phyloP scores from a whole-genome alignment of 2,888 invertebrate genomes.

The Epicampocera succincta region DNA sequence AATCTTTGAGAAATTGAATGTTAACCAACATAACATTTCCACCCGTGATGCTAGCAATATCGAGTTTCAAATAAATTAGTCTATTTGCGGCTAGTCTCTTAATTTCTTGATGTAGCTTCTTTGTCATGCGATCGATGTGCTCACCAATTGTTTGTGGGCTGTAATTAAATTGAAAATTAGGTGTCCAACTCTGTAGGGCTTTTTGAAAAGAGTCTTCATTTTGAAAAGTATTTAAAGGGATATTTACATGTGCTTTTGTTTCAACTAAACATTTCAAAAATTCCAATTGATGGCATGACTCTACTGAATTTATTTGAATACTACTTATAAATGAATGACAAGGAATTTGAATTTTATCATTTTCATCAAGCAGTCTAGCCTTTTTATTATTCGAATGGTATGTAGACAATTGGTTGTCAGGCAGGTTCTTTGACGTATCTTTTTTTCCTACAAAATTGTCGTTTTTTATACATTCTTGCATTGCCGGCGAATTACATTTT shows the following conservation, averaged over 20 bases:
- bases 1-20: constrained; percentile 55
- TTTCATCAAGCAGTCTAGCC: background rate
- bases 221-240: constrained; percentile 20
- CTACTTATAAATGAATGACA: constrained; percentile 32
- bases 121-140: constrained; percentile 25
- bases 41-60: constrained; percentile 8
- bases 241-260: constrained; percentile 38
- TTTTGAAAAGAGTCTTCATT: constrained; percentile 30
- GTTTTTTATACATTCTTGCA: background rate
- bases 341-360: constrained; percentile 2
- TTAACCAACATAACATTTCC: constrained; percentile 46
- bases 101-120: constrained; percentile 25
- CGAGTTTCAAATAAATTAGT: constrained; percentile 50
- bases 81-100: constrained; percentile 12
- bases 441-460: background rate
- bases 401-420: background rate
- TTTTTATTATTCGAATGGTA: background rate
- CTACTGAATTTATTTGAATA: constrained; percentile 28
- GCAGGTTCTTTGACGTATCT: no score
- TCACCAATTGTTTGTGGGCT: constrained; percentile 33
- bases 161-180: constrained; percentile 3
- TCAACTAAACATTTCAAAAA: constrained; percentile 31
- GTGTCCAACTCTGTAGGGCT: constrained; percentile 9
- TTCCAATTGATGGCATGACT: constrained; percentile 16
- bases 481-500: no score